Evolutionary conservation across 2,888 invertebrate species (phyloP).

Genomic region (Dioctria rufipes): DNA sequence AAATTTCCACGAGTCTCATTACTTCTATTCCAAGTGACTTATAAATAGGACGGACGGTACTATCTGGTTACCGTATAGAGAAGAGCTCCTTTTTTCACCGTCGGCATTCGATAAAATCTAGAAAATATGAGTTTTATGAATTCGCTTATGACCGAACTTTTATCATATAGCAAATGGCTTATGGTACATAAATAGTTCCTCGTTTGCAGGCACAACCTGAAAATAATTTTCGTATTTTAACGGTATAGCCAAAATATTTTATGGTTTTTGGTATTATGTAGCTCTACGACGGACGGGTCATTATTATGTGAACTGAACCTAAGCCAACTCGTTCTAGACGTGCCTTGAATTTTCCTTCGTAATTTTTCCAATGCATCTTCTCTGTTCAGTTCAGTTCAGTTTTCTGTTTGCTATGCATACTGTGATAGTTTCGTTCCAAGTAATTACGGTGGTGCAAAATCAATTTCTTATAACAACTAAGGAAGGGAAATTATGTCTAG

Average conservation of each 20-base stretch:
- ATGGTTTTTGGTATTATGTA: neutral
- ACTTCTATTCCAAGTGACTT: no score
- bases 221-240: neutral
- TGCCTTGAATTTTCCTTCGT: neutral
- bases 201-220: neutral
- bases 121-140: neutral
- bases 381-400: neutral
- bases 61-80: no score
- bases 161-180: neutral
- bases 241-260: neutral
- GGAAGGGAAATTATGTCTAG: neutral
- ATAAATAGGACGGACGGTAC: no score
- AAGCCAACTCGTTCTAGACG: neutral
- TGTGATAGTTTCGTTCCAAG: neutral
- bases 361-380: neutral
- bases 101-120: neutral
- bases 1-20: no score
- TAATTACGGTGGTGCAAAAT: neutral
- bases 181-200: neutral
- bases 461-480: neutral
- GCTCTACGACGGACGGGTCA: neutral
- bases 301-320: neutral
- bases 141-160: neutral
- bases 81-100: neutral
- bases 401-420: neutral